Evolutionary conservation across 2,113 vertebrate genomes (phyloP), one percentile per base, ranked within the genome.

Genomic region (Jaculus jaculus): DNA sequence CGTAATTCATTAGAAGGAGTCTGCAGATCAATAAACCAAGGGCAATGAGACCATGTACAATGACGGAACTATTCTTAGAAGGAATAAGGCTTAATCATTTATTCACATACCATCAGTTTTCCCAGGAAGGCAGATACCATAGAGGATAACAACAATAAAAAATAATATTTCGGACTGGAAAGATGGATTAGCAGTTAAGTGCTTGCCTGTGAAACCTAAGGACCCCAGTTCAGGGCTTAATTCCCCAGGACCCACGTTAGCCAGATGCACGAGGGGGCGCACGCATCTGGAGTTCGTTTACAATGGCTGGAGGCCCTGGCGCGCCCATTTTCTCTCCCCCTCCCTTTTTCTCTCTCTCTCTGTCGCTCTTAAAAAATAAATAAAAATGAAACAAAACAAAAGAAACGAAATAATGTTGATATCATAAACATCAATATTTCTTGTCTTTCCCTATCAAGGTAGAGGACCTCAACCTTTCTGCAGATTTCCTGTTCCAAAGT

Each of bases 71-170:
- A 93, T 69, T 72, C 5, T 30, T 81, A 58, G n/a, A 90, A n/a
- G 37, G 74, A 94, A 82, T 80, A 93, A 83, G 12, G 47, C 63
- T 73, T 61, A 54, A 71, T 89, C 28, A 10, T 77, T 91, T 77
- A 80, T 91, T 84, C 89, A 37, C 39, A 1, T 81, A 68, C 77
- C 1, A 88, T 1, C 87, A n/a, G 79, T 88, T 94, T 75, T 3
- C 47, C 28, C 74, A 18, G 23, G 54, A 58, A 75, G 86, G 63
- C n/a, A 58, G 26, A 11, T 85, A n/a, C 47, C 65, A 83, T 84
- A 51, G 34, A 73, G 20, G 65, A 12, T 85, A 24, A 66, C 39
- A 60, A 86, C n/a, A 37, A 37, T n/a, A 74, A 71, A 21, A 23
- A 83, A 7, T 88, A 58, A 78, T 88, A 42, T 84, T 77, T 51